Evolutionary conservation across 2,113 vertebrate species (phyloP), one percentile per base, ranked within the genome.

Genomic region (Eptatretus burgeri): DNA sequence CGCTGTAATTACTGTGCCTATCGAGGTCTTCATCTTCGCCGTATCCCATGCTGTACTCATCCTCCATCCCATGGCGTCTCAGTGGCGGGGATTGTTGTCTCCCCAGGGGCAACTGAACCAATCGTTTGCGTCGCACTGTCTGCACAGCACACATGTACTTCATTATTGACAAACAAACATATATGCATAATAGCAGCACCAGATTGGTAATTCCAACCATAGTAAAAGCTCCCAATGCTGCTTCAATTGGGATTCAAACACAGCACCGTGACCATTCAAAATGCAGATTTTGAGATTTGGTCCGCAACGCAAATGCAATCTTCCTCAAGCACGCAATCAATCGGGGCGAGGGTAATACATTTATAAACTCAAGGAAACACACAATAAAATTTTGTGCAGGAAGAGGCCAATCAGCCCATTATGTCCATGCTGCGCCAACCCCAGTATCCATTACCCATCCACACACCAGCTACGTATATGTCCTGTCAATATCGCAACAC

Each of bases 111-210:
- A 93, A 80, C 64, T 98, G 87, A 65, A 95, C 78, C 78, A 93
- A 95, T 73, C 87, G 81, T 74, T 94, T 93, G 67, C 91, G 80
- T 67, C 87, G 77, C 73, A 95, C 95, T 66, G 91, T 98, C 91
- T 95, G 69, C n/a, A 69, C 63, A 2, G 8, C 64, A 50, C 14
- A 63, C 62, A 66, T 51, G 41, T 13, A 65, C 12, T 14, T 5
- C 41, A 65, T 64, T 14, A 60, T 13, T 56, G 50, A 17, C n/a
- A 62, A 62, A n/a, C 56, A 62, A 62, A 12, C 19, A n/a, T 17
- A n/a, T 17, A 13, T 10, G 19, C n/a, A n/a, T 17, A 62, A 19
- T 62, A 19, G 19, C 56, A 62, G 56, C 9, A 62, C n/a, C 56
- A 62, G 56, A n/a, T 62, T 62, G n/a, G n/a, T 17, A 62, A 17